Percentiles rank a stretch among this genome's conserved stretches.
Conservation (phyloP, 2,888 invertebrate species). For the Drosophila mercatorum region DNA sequence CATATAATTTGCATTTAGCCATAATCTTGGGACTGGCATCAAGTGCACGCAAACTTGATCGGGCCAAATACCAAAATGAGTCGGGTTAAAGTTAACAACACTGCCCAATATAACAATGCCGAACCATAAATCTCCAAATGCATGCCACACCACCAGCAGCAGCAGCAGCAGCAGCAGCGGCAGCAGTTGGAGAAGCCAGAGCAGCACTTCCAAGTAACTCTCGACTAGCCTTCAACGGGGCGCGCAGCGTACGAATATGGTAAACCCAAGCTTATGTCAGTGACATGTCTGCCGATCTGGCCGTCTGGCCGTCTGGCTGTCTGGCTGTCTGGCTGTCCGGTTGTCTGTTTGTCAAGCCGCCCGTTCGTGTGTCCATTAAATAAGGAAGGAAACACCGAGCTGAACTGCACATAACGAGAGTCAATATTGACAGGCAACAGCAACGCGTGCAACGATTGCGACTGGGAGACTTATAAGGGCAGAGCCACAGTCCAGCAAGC, state of each 20-base stretch:
- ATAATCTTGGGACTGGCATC: slow-evolving; percentile 60
- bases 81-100: slow-evolving; percentile 72
- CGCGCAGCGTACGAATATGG: slow-evolving; percentile 64
- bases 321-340: slow-evolving; percentile 32
- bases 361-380: slow-evolving; percentile 76
- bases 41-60: slow-evolving; percentile 55
- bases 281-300: slow-evolving; percentile 71
- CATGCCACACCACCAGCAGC: slow-evolving; percentile 75
- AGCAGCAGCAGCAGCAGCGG: slow-evolving; percentile 49
- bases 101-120: slow-evolving; percentile 74
- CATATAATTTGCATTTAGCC: slow-evolving; percentile 76
- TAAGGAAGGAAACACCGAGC: slow-evolving; percentile 76
- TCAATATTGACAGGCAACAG: slow-evolving; percentile 80
- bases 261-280: slow-evolving; percentile 78
- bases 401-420: slow-evolving; percentile 77
- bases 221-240: slow-evolving; percentile 73
- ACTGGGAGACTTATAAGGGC: slow-evolving; percentile 73
- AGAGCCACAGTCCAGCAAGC: slow-evolving; percentile 32
- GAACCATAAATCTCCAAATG: slow-evolving; percentile 79
- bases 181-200: slow-evolving; percentile 43
- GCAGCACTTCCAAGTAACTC: slow-evolving; percentile 74
- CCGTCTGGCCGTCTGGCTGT: slow-evolving; percentile 23
- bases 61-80: slow-evolving; percentile 61
- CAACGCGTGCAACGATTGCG: slow-evolving; percentile 69
- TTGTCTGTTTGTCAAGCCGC: slow-evolving; percentile 56